These are phyloP conservation scores for Pterocles burchelli DNA, from an alignment of 2,113 vertebrate species.

Conservation along the genomic window DNA sequence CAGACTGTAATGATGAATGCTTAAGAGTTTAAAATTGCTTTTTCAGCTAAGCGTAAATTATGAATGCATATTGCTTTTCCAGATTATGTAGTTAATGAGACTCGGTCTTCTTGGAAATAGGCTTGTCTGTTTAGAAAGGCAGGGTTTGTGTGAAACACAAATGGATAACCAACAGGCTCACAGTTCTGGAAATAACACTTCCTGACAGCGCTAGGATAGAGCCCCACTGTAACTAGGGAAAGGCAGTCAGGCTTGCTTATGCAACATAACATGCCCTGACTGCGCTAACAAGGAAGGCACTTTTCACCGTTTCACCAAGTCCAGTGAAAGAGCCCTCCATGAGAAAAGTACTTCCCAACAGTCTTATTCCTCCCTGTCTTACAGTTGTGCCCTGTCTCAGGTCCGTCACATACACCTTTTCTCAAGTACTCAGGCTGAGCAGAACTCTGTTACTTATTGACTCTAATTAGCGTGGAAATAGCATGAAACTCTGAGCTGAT, in stretches of 20 bases:
- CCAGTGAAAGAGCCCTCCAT: neutral
- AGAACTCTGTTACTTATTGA: neutral
- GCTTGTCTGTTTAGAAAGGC: slow-evolving; percentile 25
- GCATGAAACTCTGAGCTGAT: neutral
- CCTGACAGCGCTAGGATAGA: slow-evolving; percentile 39
- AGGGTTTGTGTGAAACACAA: slow-evolving; percentile 31
- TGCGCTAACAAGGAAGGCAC: neutral
- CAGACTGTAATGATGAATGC: slow-evolving; percentile 2
- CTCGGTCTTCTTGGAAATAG: slow-evolving; percentile 48
- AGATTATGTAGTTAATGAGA: slow-evolving; percentile 29
- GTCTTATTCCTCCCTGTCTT: neutral
- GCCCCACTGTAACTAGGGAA: slow-evolving; percentile 4
- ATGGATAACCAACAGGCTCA: slow-evolving; percentile 44
- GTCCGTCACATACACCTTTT: neutral
- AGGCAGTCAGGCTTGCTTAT: slow-evolving; percentile 25
- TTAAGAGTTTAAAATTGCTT: slow-evolving; percentile 45
- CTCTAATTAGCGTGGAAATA: neutral
- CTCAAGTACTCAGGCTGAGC: neutral
- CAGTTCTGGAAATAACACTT: slow-evolving; percentile 52
- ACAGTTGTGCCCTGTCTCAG: rapidly evolving
- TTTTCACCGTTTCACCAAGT: neutral
- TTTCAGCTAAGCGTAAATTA: slow-evolving; percentile 51
- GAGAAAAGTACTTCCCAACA: neutral
- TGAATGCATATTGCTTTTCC: slow-evolving; percentile 39
- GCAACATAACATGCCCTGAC: slow-evolving; percentile 17